These are phyloP conservation scores for Austrolebias charrua DNA, from an alignment of 2,797 vertebrate species.

Conservation along the genomic window DNA sequence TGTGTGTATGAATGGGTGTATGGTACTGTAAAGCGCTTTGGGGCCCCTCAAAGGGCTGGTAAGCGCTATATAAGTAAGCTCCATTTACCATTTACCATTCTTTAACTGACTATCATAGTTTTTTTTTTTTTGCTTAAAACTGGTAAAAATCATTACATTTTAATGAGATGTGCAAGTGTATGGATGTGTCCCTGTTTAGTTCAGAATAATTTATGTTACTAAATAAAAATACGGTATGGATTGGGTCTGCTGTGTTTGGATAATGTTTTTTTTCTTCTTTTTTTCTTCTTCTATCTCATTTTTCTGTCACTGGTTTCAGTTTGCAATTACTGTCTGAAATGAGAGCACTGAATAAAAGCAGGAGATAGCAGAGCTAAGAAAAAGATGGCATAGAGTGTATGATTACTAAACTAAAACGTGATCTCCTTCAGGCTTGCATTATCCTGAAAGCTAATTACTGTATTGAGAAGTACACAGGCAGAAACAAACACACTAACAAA, in stretches of 20 bases:
- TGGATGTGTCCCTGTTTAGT: too few relatives aligned
- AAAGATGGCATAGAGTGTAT: slow-evolving; percentile 36
- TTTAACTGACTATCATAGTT: too few relatives aligned
- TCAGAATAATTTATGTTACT: too few relatives aligned
- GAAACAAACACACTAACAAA: slow-evolving; percentile 29
- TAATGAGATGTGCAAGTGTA: too few relatives aligned
- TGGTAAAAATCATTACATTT: too few relatives aligned
- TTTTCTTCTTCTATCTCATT: slow-evolving; percentile 10
- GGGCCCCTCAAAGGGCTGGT: too few relatives aligned
- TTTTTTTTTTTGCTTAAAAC: too few relatives aligned
- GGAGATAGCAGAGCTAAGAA: slow-evolving; percentile 18
- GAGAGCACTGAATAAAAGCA: slow-evolving; percentile 29
- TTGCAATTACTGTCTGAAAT: slow-evolving; percentile 52
- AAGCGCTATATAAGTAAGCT: too few relatives aligned
- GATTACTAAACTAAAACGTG: slow-evolving; percentile 51
- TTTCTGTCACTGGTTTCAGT: slow-evolving; percentile 18
- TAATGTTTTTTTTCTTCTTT: slow-evolving; percentile 8
- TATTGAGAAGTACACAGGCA: slow-evolving; percentile 17
- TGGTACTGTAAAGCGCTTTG: too few relatives aligned
- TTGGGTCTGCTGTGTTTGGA: neutral
- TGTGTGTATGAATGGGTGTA: too few relatives aligned
- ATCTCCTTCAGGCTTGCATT: slow-evolving; percentile 41
- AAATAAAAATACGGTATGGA: too few relatives aligned
- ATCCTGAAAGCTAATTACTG: slow-evolving; percentile 31
- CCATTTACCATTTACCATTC: too few relatives aligned